Percentiles rank a stretch among this genome's conserved stretches.
Evolutionary conservation across 2,888 invertebrate species (phyloP).

Genomic region (Eilema depressum): DNA sequence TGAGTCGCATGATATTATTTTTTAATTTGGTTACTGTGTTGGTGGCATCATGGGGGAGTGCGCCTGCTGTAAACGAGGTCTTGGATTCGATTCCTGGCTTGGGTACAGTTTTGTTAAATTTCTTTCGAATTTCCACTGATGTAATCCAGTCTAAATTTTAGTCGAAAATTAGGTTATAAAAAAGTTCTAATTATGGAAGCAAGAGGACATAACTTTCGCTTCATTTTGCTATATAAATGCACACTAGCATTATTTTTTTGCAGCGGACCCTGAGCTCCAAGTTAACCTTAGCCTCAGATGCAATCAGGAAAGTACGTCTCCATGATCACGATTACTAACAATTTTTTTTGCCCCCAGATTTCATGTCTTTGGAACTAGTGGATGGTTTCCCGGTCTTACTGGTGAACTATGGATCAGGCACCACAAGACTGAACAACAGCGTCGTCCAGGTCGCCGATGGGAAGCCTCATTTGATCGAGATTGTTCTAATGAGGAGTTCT

Average conservation of each 20-base stretch:
- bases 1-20: neutral
- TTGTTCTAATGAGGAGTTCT: conserved; percentile 88
- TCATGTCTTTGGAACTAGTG: conserved; percentile 94
- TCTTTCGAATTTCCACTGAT: neutral
- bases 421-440: conserved; percentile 89
- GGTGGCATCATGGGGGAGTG: no score
- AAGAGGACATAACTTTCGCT: no score
- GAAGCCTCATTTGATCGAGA: conserved; percentile 94
- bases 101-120: neutral
- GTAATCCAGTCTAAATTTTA: neutral
- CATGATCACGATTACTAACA: neutral
- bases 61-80: no score
- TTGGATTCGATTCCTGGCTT: neutral
- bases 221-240: neutral
- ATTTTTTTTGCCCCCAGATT: conserved; percentile 87
- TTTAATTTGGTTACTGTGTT: neutral
- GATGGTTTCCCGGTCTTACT: conserved; percentile 94
- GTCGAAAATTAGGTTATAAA: no score
- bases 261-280: no score
- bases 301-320: no score
- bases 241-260: neutral
- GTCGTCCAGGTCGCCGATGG: conserved; percentile 93
- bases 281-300: no score
- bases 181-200: no score
- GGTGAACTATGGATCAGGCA: conserved; percentile 96